Evolutionary conservation across 2,888 invertebrate genomes (phyloP), one percentile per base, ranked within the genome.

Genomic region (Lacanobia oleracea): DNA sequence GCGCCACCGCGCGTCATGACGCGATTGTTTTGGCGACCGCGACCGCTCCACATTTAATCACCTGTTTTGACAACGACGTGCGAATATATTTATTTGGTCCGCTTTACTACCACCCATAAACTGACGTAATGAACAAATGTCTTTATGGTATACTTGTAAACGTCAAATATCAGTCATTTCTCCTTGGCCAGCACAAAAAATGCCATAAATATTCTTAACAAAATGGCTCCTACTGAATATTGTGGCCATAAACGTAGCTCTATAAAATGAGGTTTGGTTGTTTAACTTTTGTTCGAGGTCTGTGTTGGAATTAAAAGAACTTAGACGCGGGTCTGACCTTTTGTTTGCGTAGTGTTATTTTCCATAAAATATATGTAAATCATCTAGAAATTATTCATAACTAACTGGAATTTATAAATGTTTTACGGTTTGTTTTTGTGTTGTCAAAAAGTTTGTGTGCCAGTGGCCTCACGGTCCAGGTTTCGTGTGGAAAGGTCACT

Each of bases 191-290:
- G 75, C 87, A 94, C 93, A 94, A 95, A 94, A 94, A 94, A 93
- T 86, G 91, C 91, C 94, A 94, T 95, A 95, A 95, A 95, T 95
- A 94, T 94, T 92, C 89, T 91, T 93, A 95, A 95, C 95, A 94
- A 93, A 94, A 94, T 92, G 92, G 91, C 91, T 94, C 94, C 95
- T 95, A 95, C 95, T 94, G 95, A 94, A 95, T 94, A 94, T 94
- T 93, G 93, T 90, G 90, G 92, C 91, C 91, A 93, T 95, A 94
- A 95, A 95, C 91, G 87, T 85, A 89, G 91, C 91, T 92, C 92
- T 93, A 94, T 95, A 94, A 94, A 95, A 90, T 92, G 93, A 93
- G 93, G 93, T 93, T 93, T 90, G 91, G 93, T 93, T 93, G 93
- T 94, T 93, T 92, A 92, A 92, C 91, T 94, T 93, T 94, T 93